Evolutionary conservation across 2,113 vertebrate species (phyloP), one percentile per base, ranked within the genome.

Genomic region (Sprattus sprattus): DNA sequence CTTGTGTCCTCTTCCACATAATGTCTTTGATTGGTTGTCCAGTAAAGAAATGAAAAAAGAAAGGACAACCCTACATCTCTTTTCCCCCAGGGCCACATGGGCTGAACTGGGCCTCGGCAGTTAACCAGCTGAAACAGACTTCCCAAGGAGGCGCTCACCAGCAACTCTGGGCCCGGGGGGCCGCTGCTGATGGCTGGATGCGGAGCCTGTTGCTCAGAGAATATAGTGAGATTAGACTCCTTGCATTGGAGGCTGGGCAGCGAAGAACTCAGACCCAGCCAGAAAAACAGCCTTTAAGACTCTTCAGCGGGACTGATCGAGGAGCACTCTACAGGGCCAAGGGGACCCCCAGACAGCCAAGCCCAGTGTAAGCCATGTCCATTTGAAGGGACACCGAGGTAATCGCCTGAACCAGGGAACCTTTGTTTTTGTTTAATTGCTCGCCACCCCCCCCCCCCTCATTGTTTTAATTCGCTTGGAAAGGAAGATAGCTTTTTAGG

Each of bases 111-210:
- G 25, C 64, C 64, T 32, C 45, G 45, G 89, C 89, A 90, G 88
- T 89, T 88, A 90, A 82, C 89, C 88, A 85, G 87, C 52, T 82
- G 39, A 86, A 88, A 90, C 85, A 92, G 88, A 49, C 83, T 92
- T 93, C 91, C 90, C 91, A 92, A 89, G 8, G 64, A 87, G 90
- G 91, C 86, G 88, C 92, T 94, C 45, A n/a, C 88, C 91, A 90
- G 90, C 87, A 67, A 90, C 91, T 91, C 86, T 86, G 86, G 92
- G 91, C 89, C 90, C 87, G 88, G n/a, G 87, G 89, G 16, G 16
- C 84, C 75, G 57, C 89, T 91, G 84, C 88, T 89, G 89, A 90
- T 91, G 81, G 39, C 86, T 90, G 91, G 89, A 86, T 85, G 10
- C 6, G 81, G 86, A 89, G 87, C 81, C 81, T 81, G 84, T 84